Base-by-base conservation (phyloP, 2,113 vertebrate genomes). In the Rhynchomys soricoides region DNA sequence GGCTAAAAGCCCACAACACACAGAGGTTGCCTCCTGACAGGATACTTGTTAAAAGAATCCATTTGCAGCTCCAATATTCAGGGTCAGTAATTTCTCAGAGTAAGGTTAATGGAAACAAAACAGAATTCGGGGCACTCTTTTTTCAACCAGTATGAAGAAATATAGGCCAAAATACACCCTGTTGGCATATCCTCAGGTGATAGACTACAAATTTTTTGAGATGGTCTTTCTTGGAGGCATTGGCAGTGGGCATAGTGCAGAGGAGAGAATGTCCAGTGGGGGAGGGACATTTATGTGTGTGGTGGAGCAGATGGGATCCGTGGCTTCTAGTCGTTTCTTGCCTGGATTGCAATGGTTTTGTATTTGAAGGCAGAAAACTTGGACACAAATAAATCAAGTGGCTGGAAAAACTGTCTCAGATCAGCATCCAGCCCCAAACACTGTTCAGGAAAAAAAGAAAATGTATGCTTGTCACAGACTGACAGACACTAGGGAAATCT, bases 61-160 rank as follows among this genome's bases (percentile, higher is more conserved):
- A 94, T 96, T 50, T 97, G 82, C 6, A 19, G 81, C 43, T 95
- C 92, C 93, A 96, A 88, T 93, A 95, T 95, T 97, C 89, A 91
- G 95, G 95, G 93, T 71, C 86, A 97, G 93, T 90, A 62, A 81
- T 75, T 97, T 96, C 75, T 77, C 97, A 95, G 85, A 97, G 89
- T 97, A 98, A 97, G 98, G 93, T 93, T 98, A 97, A 98, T 96
- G 5, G 95, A 98, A 98, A 81, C 91, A 97, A 98, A 97, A 97
- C 92, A 95, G 89, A 62, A 97, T 94, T 96, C 82, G 29, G 86
- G 88, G 66, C 86, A 97, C 89, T 90, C 78, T 43, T 45, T 85
- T 97, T 86, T 86, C 75, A 95, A 95, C 55, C 62, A 82, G 13
- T n/a, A 24, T 75, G 48, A 43, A 96, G 77, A 97, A 97, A 95